Conservation (phyloP, 1,140 invertebrate genomes). For the Pachyrhynchus sulphureomaculatus region DNA sequence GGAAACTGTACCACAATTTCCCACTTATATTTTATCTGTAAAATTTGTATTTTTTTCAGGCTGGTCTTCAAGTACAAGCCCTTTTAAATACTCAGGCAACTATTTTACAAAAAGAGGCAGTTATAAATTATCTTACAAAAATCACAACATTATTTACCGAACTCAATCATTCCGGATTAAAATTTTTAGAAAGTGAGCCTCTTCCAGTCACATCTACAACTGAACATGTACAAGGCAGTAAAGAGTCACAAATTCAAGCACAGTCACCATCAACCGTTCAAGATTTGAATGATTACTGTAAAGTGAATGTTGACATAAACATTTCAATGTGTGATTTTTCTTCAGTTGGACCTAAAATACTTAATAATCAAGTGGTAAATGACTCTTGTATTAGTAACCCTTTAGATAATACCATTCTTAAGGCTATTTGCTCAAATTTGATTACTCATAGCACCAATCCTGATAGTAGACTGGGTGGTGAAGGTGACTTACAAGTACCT, state of each 20-base stretch:
- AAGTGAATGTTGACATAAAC: background rate
- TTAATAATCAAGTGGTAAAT: slow-evolving; percentile 5
- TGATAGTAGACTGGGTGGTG: background rate
- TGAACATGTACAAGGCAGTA: background rate
- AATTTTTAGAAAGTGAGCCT: background rate
- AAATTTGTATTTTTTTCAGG: background rate
- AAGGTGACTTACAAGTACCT: background rate
- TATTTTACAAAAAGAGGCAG: background rate
- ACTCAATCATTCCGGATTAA: background rate
- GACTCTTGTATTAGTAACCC: slow-evolving; percentile 2
- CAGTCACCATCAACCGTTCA: background rate
- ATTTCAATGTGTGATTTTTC: background rate
- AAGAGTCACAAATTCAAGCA: background rate
- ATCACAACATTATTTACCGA: background rate
- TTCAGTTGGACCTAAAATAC: background rate
- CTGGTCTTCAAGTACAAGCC: background rate
- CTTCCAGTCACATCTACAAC: background rate
- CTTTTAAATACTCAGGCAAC: background rate
- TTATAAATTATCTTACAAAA: background rate
- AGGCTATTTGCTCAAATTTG: background rate
- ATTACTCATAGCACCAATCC: background rate
- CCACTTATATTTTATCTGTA: background rate
- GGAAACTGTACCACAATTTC: background rate
- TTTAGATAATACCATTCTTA: slow-evolving; percentile 1
- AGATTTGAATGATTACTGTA: slow-evolving; percentile 4